phyloP scores from a whole-genome alignment of 2,797 vertebrate species.

The Propithecus perrieri region DNA sequence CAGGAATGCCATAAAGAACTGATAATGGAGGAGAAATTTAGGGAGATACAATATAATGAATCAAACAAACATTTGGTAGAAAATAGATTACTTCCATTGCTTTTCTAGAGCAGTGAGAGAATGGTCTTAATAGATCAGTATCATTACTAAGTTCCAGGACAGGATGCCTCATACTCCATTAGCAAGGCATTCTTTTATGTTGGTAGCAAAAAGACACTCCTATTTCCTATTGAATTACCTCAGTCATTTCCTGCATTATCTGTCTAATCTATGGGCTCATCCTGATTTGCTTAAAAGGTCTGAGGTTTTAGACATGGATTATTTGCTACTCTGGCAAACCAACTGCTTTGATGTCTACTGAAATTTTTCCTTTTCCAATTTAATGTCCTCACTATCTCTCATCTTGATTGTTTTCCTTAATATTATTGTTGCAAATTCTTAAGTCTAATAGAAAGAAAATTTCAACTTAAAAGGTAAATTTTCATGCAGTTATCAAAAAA shows the following conservation, averaged over 20 bases:
- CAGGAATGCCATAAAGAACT: not conserved
- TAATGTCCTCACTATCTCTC: conserved; percentile 21
- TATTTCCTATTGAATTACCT: conserved; percentile 35
- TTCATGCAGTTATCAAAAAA: conserved; percentile 48
- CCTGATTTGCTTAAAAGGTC: conserved; percentile 40
- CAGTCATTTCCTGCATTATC: conserved; percentile 53
- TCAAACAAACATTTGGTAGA: not conserved
- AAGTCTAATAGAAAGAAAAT: conserved; percentile 28
- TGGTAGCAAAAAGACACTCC: conserved; percentile 4
- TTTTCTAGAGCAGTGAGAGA: not conserved
- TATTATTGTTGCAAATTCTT: conserved; percentile 36
- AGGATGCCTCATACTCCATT: conserved; percentile 5
- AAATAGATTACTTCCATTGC: not conserved
- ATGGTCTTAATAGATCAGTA: not conserved
- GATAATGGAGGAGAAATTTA: not conserved
- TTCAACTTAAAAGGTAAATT: conserved; percentile 42
- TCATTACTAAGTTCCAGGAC: conserved; percentile 24
- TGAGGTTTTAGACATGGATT: conserved; percentile 4
- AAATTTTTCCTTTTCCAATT: conserved; percentile 16
- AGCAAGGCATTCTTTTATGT: conserved; percentile 31
- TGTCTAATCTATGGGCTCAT: conserved; percentile 6
- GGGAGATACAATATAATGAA: not conserved
- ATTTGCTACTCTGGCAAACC: conserved; percentile 26
- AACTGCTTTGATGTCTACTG: not conserved
- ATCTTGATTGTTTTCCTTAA: not conserved